Conservation (phyloP, 2,113 vertebrate genomes). For the Myiagra hebetior region DNA sequence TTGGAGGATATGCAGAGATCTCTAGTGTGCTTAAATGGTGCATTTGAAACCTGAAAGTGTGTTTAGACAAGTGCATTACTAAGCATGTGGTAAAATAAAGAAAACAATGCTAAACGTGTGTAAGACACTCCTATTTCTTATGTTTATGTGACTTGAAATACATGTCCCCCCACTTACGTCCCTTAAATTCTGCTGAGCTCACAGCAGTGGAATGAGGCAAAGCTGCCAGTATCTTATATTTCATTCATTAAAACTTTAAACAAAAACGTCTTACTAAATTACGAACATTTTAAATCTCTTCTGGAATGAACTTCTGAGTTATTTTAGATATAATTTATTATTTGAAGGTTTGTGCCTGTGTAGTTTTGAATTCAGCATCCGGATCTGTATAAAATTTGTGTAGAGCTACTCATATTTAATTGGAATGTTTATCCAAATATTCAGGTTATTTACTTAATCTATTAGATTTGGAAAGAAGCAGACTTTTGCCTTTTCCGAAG, state of each 20-base stretch:
- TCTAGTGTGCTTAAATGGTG: neutral
- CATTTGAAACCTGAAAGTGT: neutral
- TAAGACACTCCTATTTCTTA: neutral
- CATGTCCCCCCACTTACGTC: neutral
- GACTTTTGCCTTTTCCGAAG: neutral
- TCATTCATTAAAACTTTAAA: constrained; percentile 7
- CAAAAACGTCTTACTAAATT: neutral
- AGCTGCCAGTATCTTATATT: constrained; percentile 38
- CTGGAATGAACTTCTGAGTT: neutral
- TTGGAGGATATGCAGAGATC: neutral
- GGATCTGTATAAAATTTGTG: neutral
- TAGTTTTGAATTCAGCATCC: neutral
- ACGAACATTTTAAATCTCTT: constrained; percentile 1
- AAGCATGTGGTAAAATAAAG: neutral
- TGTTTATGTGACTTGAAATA: neutral
- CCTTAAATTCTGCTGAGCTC: neutral
- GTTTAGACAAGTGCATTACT: neutral
- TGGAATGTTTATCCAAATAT: constrained; percentile 6
- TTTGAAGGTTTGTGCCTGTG: neutral
- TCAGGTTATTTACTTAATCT: constrained; percentile 6
- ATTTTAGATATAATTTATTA: constrained; percentile 8
- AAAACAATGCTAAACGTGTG: neutral
- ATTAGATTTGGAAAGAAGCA: neutral
- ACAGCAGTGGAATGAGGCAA: constrained; percentile 22
- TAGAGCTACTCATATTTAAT: neutral